Percentiles rank a stretch among this genome's conserved stretches.
Conservation (phyloP, 2,113 vertebrate genomes). For the Nothobranchius furzeri region DNA sequence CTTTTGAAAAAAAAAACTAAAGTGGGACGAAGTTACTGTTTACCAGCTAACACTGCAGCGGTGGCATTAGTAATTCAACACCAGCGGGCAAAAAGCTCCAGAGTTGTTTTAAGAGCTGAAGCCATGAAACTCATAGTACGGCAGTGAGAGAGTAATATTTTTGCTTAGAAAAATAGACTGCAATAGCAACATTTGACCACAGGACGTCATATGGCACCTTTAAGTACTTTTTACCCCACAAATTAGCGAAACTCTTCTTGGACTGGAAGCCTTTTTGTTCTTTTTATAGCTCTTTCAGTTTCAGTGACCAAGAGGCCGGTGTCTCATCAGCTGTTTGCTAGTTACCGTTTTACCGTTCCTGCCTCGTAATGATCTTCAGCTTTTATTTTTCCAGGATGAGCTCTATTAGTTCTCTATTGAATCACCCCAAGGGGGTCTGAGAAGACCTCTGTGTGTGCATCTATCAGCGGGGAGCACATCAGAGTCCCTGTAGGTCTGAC, state of each 20-base stretch:
- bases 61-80: no score
- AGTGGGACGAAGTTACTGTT: no score
- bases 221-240: neutral
- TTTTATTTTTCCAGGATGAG: conserved; percentile 64
- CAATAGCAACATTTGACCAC: no score
- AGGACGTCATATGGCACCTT: no score
- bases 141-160: no score
- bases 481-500: conserved; percentile 75
- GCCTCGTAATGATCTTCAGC: conserved; percentile 64
- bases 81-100: no score
- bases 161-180: no score
- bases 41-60: no score
- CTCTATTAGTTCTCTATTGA: conserved; percentile 75
- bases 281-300: conserved; percentile 26
- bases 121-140: no score
- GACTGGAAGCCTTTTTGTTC: conserved; percentile 10
- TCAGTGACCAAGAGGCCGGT: conserved; percentile 37
- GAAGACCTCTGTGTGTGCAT: conserved; percentile 57
- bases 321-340: conserved; percentile 56
- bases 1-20: no score
- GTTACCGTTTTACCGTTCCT: conserved; percentile 40
- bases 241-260: conserved; percentile 8
- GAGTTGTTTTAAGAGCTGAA: no score
- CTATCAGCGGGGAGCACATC: conserved; percentile 77
- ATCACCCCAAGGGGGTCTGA: conserved; percentile 55